A percentile compares a stretch with the other conserved stretches of the same genome.
Conservation (phyloP, 2,113 vertebrate genomes). For the Prietella phreatophila region DNA sequence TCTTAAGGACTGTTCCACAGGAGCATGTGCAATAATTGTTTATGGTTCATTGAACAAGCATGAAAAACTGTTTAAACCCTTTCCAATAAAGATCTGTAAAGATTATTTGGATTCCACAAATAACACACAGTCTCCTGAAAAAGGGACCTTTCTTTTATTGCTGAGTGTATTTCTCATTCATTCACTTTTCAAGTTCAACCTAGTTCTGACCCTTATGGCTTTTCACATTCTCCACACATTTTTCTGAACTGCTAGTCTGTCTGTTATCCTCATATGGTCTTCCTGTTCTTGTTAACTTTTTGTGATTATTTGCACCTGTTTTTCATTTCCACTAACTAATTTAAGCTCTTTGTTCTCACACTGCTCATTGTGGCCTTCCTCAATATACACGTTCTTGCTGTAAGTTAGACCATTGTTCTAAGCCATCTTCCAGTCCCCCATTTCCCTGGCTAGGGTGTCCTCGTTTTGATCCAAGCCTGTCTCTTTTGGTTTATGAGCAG, state of each 20-base stretch:
- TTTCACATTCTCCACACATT: not conserved
- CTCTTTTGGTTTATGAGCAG: slow-evolving; percentile 9
- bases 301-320: not conserved
- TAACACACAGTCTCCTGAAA: no score
- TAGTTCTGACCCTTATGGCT: not conserved
- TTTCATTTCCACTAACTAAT: not conserved
- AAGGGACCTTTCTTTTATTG: no score
- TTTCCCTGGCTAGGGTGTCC: not conserved
- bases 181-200: not conserved
- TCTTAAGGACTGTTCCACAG: no score
- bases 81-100: no score
- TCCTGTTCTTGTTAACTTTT: not conserved
- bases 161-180: not conserved
- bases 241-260: not conserved
- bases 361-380: not conserved
- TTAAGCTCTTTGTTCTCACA: not conserved
- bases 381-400: not conserved
- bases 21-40: no score
- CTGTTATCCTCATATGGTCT: not conserved
- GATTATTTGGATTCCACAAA: no score
- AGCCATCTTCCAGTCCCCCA: not conserved
- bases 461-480: slow-evolving; percentile 4
- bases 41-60: no score
- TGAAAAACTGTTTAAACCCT: no score
- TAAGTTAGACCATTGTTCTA: not conserved